Evolutionary conservation across 2,113 vertebrate genomes (phyloP), one percentile per base, ranked within the genome.

Genomic region (Tiliqua scincoides): DNA sequence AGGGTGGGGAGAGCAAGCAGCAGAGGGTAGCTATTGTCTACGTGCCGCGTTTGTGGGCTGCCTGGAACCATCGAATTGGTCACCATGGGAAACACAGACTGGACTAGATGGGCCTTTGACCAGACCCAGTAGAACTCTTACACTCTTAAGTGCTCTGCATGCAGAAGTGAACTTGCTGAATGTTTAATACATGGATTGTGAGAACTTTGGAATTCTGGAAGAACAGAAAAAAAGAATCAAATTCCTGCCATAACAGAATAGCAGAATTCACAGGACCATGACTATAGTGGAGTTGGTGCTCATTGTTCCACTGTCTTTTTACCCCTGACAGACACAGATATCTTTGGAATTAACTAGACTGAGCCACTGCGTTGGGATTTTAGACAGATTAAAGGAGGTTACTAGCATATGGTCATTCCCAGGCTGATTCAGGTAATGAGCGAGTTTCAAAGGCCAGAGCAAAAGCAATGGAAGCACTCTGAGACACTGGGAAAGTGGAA

Each of bases 271-370:
- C 14, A 68, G 20, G 10, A 63, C 14, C 23, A 71, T 23, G 25
- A 48, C 4, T 48, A 48, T 48, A 48, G 43, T 48, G 35, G 48
- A 57, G 32, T 35, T 71, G 23, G 14, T 37, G 59, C 35, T 7
- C 32, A 9, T 12, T 57, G 40, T 14, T 7, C 20, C 17, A 8
- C 62, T 35, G 40, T 79, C 43, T 35, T 0, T 30, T 85, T 15
- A 32, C 11, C 18, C 21, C 0, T 0, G 0, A 4, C 62, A 77
- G n/a, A 27, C 32, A 59, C 54, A 67, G 74, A 70, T 11, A 25
- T 14, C 4, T 63, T 68, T 52, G 3, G 0, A 73, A 86, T 15
- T 11, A 79, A n/a, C 35, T 0, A 0, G 0, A 2, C 72, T 3
- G 2, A 25, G 74, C 37, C 52, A 10, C 17, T 3, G 54, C 23